Conservation (phyloP, 2,113 vertebrate species). For the Boleophthalmus pectinirostris region DNA sequence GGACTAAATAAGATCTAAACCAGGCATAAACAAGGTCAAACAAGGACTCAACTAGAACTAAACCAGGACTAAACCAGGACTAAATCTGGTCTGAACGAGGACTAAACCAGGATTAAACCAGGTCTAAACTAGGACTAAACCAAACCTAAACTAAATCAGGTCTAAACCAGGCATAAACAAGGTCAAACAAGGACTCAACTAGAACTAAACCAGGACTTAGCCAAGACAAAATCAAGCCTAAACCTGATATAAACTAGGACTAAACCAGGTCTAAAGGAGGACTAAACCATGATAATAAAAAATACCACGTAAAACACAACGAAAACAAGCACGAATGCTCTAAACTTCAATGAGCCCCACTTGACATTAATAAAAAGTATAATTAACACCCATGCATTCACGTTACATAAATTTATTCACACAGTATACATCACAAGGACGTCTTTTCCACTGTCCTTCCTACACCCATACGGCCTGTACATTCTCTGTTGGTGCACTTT, state of each 20-base stretch:
- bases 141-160: too few species aligned
- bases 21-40: too few species aligned
- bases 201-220: too few species aligned
- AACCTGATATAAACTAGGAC: neutral
- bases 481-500: neutral
- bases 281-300: neutral
- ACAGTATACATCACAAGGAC: conserved; percentile 11
- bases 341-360: neutral
- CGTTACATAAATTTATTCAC: neutral
- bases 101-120: neutral
- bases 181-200: too few species aligned
- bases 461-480: conserved; percentile 16
- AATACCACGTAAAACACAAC: neutral
- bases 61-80: too few species aligned
- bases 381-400: neutral
- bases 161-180: too few species aligned
- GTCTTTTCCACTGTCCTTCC: conserved; percentile 30
- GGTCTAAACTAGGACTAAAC: too few species aligned
- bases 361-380: neutral
- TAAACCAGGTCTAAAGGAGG: neutral
- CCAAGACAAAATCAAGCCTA: neutral
- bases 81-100: too few species aligned
- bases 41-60: too few species aligned
- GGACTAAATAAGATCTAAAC: too few species aligned
- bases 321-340: neutral